phyloP scores from a whole-genome alignment of 1,140 invertebrate species.

The Anastrepha ludens region DNA sequence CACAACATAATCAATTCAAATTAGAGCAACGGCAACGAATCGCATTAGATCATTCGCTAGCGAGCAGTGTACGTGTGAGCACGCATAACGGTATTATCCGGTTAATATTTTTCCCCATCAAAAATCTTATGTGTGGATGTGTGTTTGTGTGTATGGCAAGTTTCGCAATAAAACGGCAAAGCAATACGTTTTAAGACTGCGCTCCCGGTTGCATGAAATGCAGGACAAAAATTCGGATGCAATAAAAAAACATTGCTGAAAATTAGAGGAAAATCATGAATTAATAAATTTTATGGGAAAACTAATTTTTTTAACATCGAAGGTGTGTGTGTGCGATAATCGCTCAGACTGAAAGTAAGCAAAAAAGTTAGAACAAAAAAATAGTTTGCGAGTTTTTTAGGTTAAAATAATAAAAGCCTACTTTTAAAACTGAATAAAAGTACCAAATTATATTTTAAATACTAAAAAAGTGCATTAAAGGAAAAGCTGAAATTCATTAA shows the following conservation, averaged over 20 bases:
- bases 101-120: neutral
- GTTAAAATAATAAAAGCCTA: no score
- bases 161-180: neutral
- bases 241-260: neutral
- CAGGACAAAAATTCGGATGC: neutral
- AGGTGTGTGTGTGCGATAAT: no score
- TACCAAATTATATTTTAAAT: no score
- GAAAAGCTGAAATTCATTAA: no score
- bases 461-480: no score
- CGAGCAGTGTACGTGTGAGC: constrained; percentile 28
- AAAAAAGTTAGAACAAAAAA: no score
- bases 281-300: neutral
- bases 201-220: neutral
- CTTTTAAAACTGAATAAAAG: no score
- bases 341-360: no score
- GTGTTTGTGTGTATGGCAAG: neutral
- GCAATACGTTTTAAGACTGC: neutral
- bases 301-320: no score
- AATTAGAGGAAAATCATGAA: neutral
- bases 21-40: constrained; percentile 41
- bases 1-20: constrained; percentile 52
- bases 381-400: no score
- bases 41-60: constrained; percentile 43
- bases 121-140: neutral
- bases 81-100: constrained; percentile 28